Evolutionary conservation across 2,888 invertebrate species (phyloP), one percentile per base, ranked within the genome.

Genomic region (Spialia ferax): DNA sequence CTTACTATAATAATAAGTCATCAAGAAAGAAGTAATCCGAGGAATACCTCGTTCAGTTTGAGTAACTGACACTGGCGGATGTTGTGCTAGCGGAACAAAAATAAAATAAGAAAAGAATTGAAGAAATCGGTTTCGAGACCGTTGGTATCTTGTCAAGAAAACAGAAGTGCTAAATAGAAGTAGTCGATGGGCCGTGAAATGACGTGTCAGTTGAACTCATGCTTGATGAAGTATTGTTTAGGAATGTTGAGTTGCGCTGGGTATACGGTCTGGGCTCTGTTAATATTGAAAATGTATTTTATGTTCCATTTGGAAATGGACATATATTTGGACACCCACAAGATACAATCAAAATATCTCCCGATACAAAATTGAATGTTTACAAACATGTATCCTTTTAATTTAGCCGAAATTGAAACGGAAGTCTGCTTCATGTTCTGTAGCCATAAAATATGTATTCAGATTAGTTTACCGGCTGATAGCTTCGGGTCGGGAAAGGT

Each of bases 121-220:
- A 77, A 77, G 77, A 76, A 75, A 77, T 75, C 74, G 77, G 73
- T 73, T 72, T 32, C 65, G 74, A 61, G 73, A 71, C 71, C 70
- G 74, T 71, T 42, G 66, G 72, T 70, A 72, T 68, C 77, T 79
- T 71, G 80, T 77, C 79, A 84, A 85, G 86, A 84, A 88, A 87
- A 86, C 85, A 74, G 84, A 83, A 85, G 84, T 84, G 85, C 86
- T 88, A 88, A 88, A 88, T 84, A 85, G 85, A 82, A 83, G 74
- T 76, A 78, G 75, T 78, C 80, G 83, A 85, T 85, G 84, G 82
- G 73, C 85, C 87, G 85, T 90, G 88, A 84, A 85, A 85, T 84
- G 80, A 85, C 77, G 80, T 82, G 82, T 83, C 81, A 80, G 77
- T 2, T 77, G 76, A 76, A 76, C 74, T 77, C 77, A 81, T 80